A percentile compares a stretch with the other conserved stretches of the same genome.
Evolutionary conservation across 2,113 vertebrate genomes (phyloP).

Genomic region (Rhadina sibilatrix): DNA sequence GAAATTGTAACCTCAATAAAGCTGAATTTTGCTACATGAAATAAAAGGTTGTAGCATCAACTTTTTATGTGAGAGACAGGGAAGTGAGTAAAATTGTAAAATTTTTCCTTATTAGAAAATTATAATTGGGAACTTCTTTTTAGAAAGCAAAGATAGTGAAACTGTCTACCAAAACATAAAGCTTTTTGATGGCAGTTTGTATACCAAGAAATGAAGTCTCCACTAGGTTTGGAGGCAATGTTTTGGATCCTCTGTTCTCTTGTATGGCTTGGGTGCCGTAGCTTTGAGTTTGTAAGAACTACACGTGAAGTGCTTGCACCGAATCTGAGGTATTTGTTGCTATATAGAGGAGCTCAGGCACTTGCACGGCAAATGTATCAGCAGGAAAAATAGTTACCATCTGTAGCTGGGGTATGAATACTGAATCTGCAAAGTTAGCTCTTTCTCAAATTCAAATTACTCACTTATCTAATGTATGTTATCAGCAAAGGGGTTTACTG

Average conservation of each 20-base stretch:
- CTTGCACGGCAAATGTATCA: background rate
- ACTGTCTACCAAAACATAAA: background rate
- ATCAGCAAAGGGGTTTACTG: background rate
- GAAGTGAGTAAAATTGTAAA: background rate
- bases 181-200: background rate
- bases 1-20: background rate
- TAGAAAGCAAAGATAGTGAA: background rate
- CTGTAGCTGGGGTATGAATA: background rate
- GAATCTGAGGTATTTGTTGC: background rate
- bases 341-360: background rate
- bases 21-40: background rate
- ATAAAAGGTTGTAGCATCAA: background rate
- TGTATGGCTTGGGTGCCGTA: background rate
- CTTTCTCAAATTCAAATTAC: background rate
- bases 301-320: rapidly evolving
- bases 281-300: background rate
- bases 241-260: background rate
- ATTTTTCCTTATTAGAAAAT: background rate
- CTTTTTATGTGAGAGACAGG: background rate
- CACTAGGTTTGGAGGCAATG: background rate
- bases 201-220: background rate
- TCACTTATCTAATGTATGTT: background rate
- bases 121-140: background rate
- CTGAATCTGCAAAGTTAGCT: background rate
- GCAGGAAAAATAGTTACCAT: background rate